Base-by-base conservation (phyloP, 2,113 vertebrate species). In the Neopipo cinnamomea region DNA sequence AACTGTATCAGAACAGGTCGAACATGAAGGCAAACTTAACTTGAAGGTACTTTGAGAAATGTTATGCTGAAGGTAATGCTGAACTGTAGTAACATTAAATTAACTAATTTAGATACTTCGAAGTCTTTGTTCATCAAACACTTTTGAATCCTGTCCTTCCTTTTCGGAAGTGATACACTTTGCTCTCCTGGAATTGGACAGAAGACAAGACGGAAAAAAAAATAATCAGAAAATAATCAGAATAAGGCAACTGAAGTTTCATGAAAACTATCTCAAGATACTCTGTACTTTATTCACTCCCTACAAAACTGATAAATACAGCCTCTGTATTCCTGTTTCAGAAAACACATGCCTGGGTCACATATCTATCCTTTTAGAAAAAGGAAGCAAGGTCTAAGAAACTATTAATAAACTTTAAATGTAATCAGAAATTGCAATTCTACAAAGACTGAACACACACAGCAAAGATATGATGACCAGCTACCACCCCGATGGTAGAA, bases 71-170 rank as follows among this genome's bases (percentile, higher is more conserved):
- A 15, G 23, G 55, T 59, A 66, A 14, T 52, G 8, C 22, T 77
- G 33, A 96, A 91, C 50, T 41, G 14, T 1, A 76, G 17, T 33
- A 89, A 62, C 56, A 79, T 58, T 23, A 44, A 79, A 39, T 66
- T 67, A 56, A 70, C 27, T 11, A 33, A 30, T 23, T 89, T 22
- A 89, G 50, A 50, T 62, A 82, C 82, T 96, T 59, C 1, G 2
- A 77, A 70, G 76, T 85, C 87, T 94, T 85, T 25, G 18, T 41
- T 67, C 52, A 79, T 98, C 95, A 98, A 92, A 95, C 93, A 39
- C 89, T 96, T 97, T 98, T 98, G 88, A 98, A 95, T 65, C 96
- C 91, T 75, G 97, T 68, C 78, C 97, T 97, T 92, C 98, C 98
- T 97, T 97, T 98, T 91, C 97, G 97, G 49, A 98, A 98, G 86